phyloP scores from a whole-genome alignment of 1,140 invertebrate genomes.

The Lasioglossum albipes region DNA sequence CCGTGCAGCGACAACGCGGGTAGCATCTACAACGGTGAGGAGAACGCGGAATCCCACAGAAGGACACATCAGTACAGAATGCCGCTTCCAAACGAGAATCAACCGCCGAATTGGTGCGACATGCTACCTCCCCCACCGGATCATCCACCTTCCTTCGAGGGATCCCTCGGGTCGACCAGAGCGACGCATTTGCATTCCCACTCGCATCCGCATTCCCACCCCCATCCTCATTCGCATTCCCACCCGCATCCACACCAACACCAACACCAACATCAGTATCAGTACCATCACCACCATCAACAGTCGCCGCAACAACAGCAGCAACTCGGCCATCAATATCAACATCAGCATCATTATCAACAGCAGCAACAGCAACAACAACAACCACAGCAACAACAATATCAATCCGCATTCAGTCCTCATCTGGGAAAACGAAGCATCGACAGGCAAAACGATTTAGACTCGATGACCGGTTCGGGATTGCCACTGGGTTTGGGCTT shows the following conservation, averaged over 20 bases:
- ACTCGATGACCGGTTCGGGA: constrained; percentile 46
- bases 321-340: background rate
- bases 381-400: constrained; percentile 35
- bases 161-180: constrained; percentile 26
- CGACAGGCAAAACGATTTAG: constrained; percentile 69
- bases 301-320: constrained; percentile 3
- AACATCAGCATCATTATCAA: constrained; percentile 26
- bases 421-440: constrained; percentile 73
- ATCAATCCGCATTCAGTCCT: constrained; percentile 73
- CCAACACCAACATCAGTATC: background rate
- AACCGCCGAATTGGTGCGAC: constrained; percentile 87
- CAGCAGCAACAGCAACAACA: constrained; percentile 45
- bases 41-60: constrained; percentile 73
- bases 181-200: constrained; percentile 36
- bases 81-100: constrained; percentile 51
- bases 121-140: constrained; percentile 89
- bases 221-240: constrained; percentile 21
- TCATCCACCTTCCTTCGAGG: constrained; percentile 84
- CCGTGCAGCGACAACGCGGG: constrained; percentile 78
- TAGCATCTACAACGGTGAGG: constrained; percentile 78
- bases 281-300: constrained; percentile 20
- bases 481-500: constrained; percentile 29
- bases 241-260: background rate
- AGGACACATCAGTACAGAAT: constrained; percentile 68
- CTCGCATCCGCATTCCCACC: constrained; percentile 47